Evolutionary conservation across 2,113 vertebrate genomes (phyloP).

Genomic region (Mola mola): DNA sequence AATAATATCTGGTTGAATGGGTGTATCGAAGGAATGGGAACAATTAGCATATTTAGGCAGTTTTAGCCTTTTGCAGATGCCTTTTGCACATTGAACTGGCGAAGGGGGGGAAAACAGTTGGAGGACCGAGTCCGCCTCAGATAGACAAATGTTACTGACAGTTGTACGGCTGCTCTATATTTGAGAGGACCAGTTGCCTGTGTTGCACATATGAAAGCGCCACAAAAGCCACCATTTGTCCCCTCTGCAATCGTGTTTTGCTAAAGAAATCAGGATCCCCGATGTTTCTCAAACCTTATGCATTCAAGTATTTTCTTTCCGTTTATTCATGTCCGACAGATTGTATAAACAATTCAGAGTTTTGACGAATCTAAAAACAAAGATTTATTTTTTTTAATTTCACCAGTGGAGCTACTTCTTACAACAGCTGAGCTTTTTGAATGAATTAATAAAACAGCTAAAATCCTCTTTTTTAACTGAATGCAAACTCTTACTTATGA

Average conservation of each 20-base stretch:
- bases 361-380: too few species aligned
- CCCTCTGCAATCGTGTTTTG: conserved; percentile 5
- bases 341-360: too few species aligned
- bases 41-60: conserved; percentile 15
- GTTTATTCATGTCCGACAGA: too few species aligned
- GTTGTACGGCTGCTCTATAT: conserved; percentile 25
- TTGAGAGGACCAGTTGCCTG: conserved; percentile 33
- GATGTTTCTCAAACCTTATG: background rate
- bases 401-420: too few species aligned
- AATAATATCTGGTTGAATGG: conserved; percentile 41
- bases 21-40: conserved; percentile 40
- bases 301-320: too few species aligned
- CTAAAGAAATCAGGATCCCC: conserved; percentile 6
- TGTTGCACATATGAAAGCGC: conserved; percentile 11
- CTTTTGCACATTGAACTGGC: too few species aligned
- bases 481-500: too few species aligned
- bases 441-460: too few species aligned
- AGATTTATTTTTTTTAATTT: too few species aligned
- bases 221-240: conserved; percentile 38
- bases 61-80: conserved; percentile 7
- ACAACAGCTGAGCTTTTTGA: too few species aligned
- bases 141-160: conserved; percentile 39
- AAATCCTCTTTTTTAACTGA: too few species aligned
- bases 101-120: conserved; percentile 36
- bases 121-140: background rate